Conservation (phyloP, 2,888 invertebrate genomes). For the Callinectes sapidus region DNA sequence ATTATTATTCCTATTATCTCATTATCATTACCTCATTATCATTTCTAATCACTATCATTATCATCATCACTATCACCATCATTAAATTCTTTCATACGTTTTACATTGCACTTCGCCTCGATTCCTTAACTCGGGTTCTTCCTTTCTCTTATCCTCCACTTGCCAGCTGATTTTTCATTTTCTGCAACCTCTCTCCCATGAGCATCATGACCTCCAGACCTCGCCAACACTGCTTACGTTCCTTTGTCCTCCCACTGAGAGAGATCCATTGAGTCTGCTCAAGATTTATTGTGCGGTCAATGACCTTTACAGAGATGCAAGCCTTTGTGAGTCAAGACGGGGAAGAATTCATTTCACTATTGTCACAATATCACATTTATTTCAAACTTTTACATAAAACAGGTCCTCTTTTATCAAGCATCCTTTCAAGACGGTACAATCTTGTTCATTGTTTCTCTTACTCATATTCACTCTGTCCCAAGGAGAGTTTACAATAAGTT, state of each 20-base stretch:
- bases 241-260: background rate
- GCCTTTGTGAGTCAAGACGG: background rate
- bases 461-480: background rate
- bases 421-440: background rate
- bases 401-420: background rate
- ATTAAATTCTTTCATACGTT: background rate
- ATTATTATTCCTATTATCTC: background rate
- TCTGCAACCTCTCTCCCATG: background rate
- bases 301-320: background rate
- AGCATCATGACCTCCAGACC: background rate
- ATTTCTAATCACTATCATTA: background rate
- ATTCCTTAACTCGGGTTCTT: background rate
- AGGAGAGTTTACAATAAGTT: background rate
- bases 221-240: background rate
- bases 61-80: background rate
- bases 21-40: background rate
- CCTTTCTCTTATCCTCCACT: background rate
- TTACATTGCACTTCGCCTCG: background rate
- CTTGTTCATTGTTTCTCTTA: background rate
- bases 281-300: background rate
- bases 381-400: background rate
- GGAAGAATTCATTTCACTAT: background rate
- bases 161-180: background rate
- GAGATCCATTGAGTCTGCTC: background rate
- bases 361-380: background rate